Percentiles rank a stretch among this genome's conserved stretches.
Evolutionary conservation across 2,888 invertebrate species (phyloP).

Genomic region (Heteromyza rotundicornis): DNA sequence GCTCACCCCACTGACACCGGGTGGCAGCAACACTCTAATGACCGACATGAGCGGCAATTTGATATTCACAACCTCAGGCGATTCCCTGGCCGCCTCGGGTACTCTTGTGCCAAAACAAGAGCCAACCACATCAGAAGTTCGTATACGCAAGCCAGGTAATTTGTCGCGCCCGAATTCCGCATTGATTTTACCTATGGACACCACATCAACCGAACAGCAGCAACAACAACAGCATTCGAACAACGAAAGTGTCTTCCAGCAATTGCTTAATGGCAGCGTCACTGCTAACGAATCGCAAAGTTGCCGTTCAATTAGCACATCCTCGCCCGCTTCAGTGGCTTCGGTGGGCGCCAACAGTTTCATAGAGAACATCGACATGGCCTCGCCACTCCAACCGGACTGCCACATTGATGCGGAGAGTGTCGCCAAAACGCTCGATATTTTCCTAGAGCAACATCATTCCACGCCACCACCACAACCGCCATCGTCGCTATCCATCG

Average conservation of each 20-base stretch:
- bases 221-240: slow-evolving; percentile 27
- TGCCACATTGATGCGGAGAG: slow-evolving; percentile 53
- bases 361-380: slow-evolving; percentile 59
- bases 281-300: slow-evolving; percentile 16
- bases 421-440: slow-evolving; percentile 59
- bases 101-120: slow-evolving; percentile 47
- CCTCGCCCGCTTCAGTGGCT: not conserved
- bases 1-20: slow-evolving; percentile 54
- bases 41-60: slow-evolving; percentile 41
- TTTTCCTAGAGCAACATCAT: slow-evolving; percentile 57
- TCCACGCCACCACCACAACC: slow-evolving; percentile 40
- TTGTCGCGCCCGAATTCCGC: slow-evolving; percentile 32
- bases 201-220: slow-evolving; percentile 17
- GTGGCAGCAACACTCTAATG: slow-evolving; percentile 44
- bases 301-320: slow-evolving; percentile 17
- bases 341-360: slow-evolving; percentile 29
- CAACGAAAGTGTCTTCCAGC: slow-evolving; percentile 37
- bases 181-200: slow-evolving; percentile 45
- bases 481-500: not conserved
- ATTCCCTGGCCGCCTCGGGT: slow-evolving; percentile 29
- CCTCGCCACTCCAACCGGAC: slow-evolving; percentile 55
- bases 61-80: slow-evolving; percentile 34
- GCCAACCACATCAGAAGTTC: slow-evolving; percentile 15
- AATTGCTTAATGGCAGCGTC: slow-evolving; percentile 16
- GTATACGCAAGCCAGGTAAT: slow-evolving; percentile 36